phyloP scores from a whole-genome alignment of 2,113 vertebrate species.

The Syngnathoides biaculeatus region DNA sequence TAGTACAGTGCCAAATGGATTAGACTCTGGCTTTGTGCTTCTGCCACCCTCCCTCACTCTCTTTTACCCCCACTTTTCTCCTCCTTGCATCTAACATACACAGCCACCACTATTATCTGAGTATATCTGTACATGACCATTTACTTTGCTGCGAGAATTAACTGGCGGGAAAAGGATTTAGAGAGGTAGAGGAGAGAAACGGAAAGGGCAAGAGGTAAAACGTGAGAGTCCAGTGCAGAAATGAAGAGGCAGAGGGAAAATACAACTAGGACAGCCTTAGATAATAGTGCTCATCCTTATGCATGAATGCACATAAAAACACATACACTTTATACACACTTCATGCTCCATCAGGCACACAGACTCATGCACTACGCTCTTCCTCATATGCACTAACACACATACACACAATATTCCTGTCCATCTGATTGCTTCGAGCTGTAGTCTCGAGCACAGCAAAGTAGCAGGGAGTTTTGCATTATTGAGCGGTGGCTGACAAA shows the following conservation, averaged over 20 bases:
- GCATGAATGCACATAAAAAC: constrained; percentile 66
- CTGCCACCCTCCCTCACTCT: constrained; percentile 17
- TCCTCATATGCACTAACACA: constrained; percentile 17
- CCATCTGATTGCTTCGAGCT: constrained; percentile 70
- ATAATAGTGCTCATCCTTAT: constrained; percentile 69
- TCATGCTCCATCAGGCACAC: constrained; percentile 58
- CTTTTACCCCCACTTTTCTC: background rate
- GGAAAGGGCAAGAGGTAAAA: constrained; percentile 4
- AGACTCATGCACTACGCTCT: constrained; percentile 43
- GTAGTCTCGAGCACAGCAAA: constrained; percentile 49
- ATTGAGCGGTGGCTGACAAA: constrained; percentile 66
- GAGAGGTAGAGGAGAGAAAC: constrained; percentile 4
- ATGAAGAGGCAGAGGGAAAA: constrained; percentile 43
- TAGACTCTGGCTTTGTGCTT: constrained; percentile 31
- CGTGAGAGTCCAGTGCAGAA: constrained; percentile 32
- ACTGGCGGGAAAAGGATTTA: constrained; percentile 14
- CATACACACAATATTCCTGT: constrained; percentile 35
- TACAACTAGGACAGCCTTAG: constrained; percentile 70
- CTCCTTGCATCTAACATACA: constrained; percentile 12
- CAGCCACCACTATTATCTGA: constrained; percentile 1
- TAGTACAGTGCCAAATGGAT: constrained; percentile 54
- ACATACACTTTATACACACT: constrained; percentile 51
- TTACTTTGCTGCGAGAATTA: background rate
- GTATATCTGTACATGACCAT: constrained; percentile 6
- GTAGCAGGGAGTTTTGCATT: constrained; percentile 66